Evolutionary conservation across 2,888 invertebrate genomes (phyloP).

Genomic region (Zonitis immaculata): DNA sequence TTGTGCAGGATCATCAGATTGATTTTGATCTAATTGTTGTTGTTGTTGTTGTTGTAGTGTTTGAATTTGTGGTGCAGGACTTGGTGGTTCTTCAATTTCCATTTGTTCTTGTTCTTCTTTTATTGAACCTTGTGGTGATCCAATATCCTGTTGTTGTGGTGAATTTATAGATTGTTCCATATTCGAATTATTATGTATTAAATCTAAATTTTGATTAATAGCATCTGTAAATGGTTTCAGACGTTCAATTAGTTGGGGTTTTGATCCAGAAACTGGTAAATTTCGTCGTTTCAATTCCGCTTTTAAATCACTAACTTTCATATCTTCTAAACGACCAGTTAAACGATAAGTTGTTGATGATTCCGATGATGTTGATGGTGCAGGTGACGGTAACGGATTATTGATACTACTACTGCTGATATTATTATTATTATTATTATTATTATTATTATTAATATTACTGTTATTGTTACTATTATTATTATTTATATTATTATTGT

Average conservation of each 20-base stretch:
- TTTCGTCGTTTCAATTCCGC: conserved; percentile 90
- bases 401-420: conserved; percentile 23
- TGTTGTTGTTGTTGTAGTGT: conserved; percentile 39
- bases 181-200: conserved; percentile 38
- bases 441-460: conserved; percentile 24
- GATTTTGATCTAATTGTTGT: conserved; percentile 11
- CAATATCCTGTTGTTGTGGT: conserved; percentile 49
- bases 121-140: conserved; percentile 38
- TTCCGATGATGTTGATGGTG: conserved; percentile 46
- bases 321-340: conserved; percentile 77
- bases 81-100: conserved; percentile 51
- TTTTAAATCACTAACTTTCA: conserved; percentile 94
- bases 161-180: conserved; percentile 49
- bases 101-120: conserved; percentile 40
- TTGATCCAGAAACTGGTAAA: conserved; percentile 92
- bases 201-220: conserved; percentile 32
- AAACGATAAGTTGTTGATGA: conserved; percentile 47
- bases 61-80: conserved; percentile 42
- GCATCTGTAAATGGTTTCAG: conserved; percentile 64
- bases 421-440: conserved; percentile 17
- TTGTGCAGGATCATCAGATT: conserved; percentile 20
- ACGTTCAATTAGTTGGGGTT: conserved; percentile 90
- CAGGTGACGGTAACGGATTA: conserved; percentile 45
- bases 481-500: conserved; percentile 24
- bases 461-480: conserved; percentile 27